Evolutionary conservation across 2,113 vertebrate genomes (phyloP).

Genomic region (Notarius lentiginosus): DNA sequence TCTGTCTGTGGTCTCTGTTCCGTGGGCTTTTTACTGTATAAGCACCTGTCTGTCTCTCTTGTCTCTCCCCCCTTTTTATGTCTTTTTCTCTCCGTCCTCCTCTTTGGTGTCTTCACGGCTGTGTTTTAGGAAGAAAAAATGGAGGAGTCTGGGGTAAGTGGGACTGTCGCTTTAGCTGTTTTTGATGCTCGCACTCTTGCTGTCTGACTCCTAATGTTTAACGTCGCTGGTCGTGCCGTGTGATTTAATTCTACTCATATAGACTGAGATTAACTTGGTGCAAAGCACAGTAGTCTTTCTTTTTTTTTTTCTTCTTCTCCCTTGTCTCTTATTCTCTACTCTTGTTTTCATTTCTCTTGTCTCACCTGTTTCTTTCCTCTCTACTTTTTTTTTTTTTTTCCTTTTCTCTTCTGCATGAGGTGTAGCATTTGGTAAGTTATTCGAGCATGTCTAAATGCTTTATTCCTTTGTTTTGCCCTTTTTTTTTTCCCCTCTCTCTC

Average conservation of each 20-base stretch:
- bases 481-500: neutral
- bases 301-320: neutral
- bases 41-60: constrained; percentile 72
- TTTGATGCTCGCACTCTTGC: constrained; percentile 58
- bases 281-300: neutral
- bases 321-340: neutral
- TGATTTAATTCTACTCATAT: neutral
- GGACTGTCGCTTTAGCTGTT: constrained; percentile 66
- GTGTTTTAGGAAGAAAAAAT: constrained; percentile 99
- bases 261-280: neutral
- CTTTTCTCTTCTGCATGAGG: neutral
- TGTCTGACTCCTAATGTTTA: constrained; percentile 8
- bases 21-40: constrained; percentile 86
- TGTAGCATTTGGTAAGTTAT: neutral
- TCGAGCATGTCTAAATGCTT: neutral
- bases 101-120: constrained; percentile 85
- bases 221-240: constrained; percentile 30
- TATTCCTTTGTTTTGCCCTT: neutral
- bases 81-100: constrained; percentile 80
- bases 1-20: constrained; percentile 74
- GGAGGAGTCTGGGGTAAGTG: constrained; percentile 99
- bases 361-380: neutral
- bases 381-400: neutral
- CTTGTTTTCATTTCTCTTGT: neutral
- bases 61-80: constrained; percentile 57